A percentile compares a stretch with the other conserved stretches of the same genome.
Evolutionary conservation across 2,888 invertebrate species (phyloP).

Genomic region (Dilophus febrilis): DNA sequence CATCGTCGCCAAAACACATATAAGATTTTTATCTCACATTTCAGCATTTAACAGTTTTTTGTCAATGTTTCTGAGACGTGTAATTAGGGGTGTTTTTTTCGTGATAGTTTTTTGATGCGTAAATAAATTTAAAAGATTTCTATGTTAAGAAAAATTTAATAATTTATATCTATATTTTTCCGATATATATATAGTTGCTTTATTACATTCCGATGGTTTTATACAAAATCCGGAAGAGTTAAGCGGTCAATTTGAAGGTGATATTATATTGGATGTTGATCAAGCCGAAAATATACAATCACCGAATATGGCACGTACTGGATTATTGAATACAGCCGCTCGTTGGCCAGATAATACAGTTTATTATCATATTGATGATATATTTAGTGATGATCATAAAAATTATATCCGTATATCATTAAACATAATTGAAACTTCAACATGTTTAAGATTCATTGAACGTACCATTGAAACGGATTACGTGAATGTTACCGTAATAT

Average conservation of each 20-base stretch:
- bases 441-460: conserved; percentile 53
- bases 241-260: conserved; percentile 56
- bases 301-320: conserved; percentile 33
- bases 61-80: too few species aligned
- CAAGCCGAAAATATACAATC: conserved; percentile 12
- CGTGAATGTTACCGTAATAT: conserved; percentile 19
- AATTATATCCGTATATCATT: conserved; percentile 49
- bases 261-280: conserved; percentile 43
- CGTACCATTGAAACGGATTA: conserved; percentile 28
- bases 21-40: too few species aligned
- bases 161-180: too few species aligned
- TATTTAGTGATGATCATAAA: conserved; percentile 35
- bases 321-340: conserved; percentile 33
- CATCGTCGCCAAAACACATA: too few species aligned
- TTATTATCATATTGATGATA: conserved; percentile 44
- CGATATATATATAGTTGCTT: neutral
- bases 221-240: conserved; percentile 50
- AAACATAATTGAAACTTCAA: conserved; percentile 48
- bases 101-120: too few species aligned
- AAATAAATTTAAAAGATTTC: too few species aligned
- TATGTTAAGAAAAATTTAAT: too few species aligned
- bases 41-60: too few species aligned
- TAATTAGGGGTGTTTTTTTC: too few species aligned
- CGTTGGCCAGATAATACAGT: conserved; percentile 49
- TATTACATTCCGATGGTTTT: neutral